Base-by-base conservation (phyloP, 2,797 vertebrate genomes). In the Notoglanidium macrostoma region DNA sequence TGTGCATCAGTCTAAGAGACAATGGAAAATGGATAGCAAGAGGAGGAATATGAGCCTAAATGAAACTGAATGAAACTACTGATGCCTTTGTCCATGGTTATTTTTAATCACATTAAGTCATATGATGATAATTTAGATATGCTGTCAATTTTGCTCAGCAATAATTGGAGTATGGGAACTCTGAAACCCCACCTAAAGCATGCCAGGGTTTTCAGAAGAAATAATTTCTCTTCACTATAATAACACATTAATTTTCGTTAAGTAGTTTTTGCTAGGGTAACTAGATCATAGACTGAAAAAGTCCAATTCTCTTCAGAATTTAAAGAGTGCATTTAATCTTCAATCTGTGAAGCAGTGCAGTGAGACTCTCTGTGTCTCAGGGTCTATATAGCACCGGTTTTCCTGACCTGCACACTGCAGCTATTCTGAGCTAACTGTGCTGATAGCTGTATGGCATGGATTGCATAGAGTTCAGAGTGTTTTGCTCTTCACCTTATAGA, bases 401-500 rank as follows among this genome's bases (percentile, higher is more conserved):
- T 23, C 19, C 59, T 55, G 72, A 85, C 79, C 78, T 86, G 65
- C 40, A 26, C 63, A 79, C 11, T 70, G 74, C 40, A 49, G 73
- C 51, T 84, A 84, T 88, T 88, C 83, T 81, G 68, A 85, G 73
- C n/a, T 83, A 49, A 72, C 11, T 40, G 63, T 84, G 81, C 61
- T 29, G 49, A 78, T 54, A 29, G 26, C 19, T 77, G 29, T 57
- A 35, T 35, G 51, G 59, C 32, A 77, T 63, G 63, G 26, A 84
- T 65, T 65, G 49, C 63, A 54, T 9, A 6, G 55, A 80, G 46
- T 26, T 70, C 0, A 68, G 46, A 83, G 44, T 77, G 74, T 59
- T 76, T 73, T 81, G 81, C 82, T 86, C 78, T 77, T 74, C 76
- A 73, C 14, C 78, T 83, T 55, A 85, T 86, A 78, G n/a, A 83